Percentiles rank a stretch among this genome's conserved stretches.
Conservation (phyloP, 92 coral and sea anemone genomes). For the Pocillopora grandis region DNA sequence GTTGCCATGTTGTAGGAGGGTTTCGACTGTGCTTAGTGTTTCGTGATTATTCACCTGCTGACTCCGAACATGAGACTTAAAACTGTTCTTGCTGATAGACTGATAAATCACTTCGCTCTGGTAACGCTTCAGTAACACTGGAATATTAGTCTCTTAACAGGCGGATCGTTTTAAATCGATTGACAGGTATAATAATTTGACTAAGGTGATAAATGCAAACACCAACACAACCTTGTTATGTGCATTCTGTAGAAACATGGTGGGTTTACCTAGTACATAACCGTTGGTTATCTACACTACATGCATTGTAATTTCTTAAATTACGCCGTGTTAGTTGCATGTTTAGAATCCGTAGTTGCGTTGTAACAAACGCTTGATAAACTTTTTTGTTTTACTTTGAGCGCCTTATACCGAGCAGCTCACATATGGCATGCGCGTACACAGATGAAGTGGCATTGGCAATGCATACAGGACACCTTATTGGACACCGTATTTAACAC, state of each 20-base stretch:
- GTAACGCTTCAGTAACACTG: not conserved
- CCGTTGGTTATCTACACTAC: not conserved
- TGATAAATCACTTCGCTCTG: not conserved
- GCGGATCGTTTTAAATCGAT: not conserved
- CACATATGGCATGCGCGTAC: too few relatives aligned
- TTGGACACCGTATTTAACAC: too few relatives aligned
- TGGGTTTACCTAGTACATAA: not conserved
- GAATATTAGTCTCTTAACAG: not conserved
- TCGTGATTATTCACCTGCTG: conserved; percentile 43
- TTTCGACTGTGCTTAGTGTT: conserved; percentile 29
- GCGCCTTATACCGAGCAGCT: too few relatives aligned
- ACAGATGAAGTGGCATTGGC: too few relatives aligned
- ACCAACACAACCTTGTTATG: not conserved
- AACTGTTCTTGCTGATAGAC: conserved; percentile 27
- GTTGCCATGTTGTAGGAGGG: conserved; percentile 2
- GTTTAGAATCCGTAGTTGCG: too few relatives aligned
- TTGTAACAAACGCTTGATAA: too few relatives aligned
- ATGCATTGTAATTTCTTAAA: not conserved
- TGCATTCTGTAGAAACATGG: not conserved
- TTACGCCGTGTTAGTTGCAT: too few relatives aligned
- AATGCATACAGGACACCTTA: too few relatives aligned
- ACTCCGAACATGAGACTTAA: conserved; percentile 1
- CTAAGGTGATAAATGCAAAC: not conserved
- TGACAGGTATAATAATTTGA: not conserved
- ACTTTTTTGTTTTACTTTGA: too few relatives aligned